Base-by-base conservation (phyloP, 1,140 invertebrate species). In the Drosophila sproati region DNA sequence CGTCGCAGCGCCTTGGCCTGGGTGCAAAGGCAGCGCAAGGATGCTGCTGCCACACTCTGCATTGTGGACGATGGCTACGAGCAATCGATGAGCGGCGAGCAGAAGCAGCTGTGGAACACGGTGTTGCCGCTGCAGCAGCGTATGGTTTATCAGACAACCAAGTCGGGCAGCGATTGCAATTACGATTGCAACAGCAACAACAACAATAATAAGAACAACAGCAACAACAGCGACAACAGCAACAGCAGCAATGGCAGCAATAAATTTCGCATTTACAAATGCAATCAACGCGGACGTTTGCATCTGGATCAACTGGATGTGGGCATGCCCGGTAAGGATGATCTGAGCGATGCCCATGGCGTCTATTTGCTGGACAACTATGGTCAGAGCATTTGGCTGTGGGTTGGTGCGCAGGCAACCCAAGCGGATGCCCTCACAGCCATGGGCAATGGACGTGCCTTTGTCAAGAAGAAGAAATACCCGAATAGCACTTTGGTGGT, bases 51-150 rank as follows among this genome's bases (percentile, higher is more conserved):
- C 94, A 2, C 94, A 98, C 32, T 20, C 20, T 94, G 96, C 5
- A 95, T 98, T 41, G 95, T 98, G 0, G 97, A 98, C 72, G 97
- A 98, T 92, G 97, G 97, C 8, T 96, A 97, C 78, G 97, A 98
- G 90, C 95, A 96, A 75, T 95, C 95, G 0, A 92, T 98, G 48
- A 93, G 94, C 1, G 92, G 93, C 1, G 93, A 94, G 0, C 95
- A 96, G 67, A 95, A 95, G 66, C 92, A 93, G 10, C 88, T 96
- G 35, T 95, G 98, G 73, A 95, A 96, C 67, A 93, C 94, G 28
- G 93, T 96, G 71, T 92, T 98, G 20, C 95, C 96, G 34, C 93
- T 97, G 12, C 94, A 94, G 3, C 92, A 94, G 8, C 93, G 96
- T 6, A 77, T 93, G 0, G 95, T 96, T 0, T 92, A 95, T 10